Conservation (phyloP, 2,888 invertebrate genomes). For the Ichneumoninae sp. region DNA sequence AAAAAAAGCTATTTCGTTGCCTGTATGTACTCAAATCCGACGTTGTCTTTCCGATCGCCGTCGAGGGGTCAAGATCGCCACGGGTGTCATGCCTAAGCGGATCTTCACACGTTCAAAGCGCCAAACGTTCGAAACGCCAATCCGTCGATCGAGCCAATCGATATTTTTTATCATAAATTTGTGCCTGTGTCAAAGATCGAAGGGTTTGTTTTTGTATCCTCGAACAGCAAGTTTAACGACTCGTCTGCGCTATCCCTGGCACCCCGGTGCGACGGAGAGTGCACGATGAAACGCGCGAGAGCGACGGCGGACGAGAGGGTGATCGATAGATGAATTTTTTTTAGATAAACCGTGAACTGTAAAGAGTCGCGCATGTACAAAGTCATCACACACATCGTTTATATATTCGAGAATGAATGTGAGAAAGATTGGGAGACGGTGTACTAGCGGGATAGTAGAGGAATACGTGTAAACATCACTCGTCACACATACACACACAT, state of each 20-base stretch:
- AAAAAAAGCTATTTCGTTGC: not conserved
- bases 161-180: conserved; percentile 38
- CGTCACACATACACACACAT: conserved; percentile 21
- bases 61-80: not conserved
- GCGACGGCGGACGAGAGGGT: conserved; percentile 3
- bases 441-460: conserved; percentile 17
- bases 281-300: conserved; percentile 10
- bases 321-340: conserved; percentile 60
- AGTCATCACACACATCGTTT: conserved; percentile 60
- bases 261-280: conserved; percentile 17
- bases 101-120: conserved; percentile 38
- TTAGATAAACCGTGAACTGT: conserved; percentile 39
- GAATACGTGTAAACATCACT: conserved; percentile 43
- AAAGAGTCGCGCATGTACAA: conserved; percentile 62
- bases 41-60: not conserved
- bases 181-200: conserved; percentile 18
- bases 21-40: not conserved
- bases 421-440: conserved; percentile 38
- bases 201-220: conserved; percentile 34
- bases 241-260: conserved; percentile 23
- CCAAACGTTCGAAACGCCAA: not conserved
- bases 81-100: not conserved
- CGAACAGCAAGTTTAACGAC: not conserved
- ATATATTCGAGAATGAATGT: conserved; percentile 53
- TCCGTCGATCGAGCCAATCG: conserved; percentile 17